Base-by-base conservation (phyloP, 1,140 invertebrate species). In the Drosophila biarmipes region DNA sequence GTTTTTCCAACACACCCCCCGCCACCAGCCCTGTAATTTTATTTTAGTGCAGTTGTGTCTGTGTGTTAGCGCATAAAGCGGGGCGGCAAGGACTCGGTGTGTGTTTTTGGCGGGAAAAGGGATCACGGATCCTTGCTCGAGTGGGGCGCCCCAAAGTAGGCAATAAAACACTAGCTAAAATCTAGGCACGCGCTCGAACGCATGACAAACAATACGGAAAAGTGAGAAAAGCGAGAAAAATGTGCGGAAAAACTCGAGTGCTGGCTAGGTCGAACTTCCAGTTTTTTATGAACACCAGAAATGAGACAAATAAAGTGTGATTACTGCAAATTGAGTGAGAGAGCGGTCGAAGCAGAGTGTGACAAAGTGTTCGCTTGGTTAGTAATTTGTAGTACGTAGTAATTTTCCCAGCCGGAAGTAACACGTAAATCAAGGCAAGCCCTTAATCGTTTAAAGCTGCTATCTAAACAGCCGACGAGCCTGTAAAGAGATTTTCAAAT, bases 121-220 rank as follows among this genome's bases (percentile, higher is more conserved):
- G n/a, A 15, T 15, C n/a, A 15, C 1, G 7, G 48, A 53, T 31
- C 66, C 62, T 48, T 46, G 49, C 17, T 35, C 34, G 69, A 63
- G 49, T 63, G 71, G 55, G 56, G 40, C 49, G 57, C 38, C 66
- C 64, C 49, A 89, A 89, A 87, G 84, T 87, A 87, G 82, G 84
- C 82, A 87, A 89, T 87, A 87, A 89, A 87, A 89, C 72, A 89
- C 82, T 84, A 89, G 71, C 78, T 71, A 34, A 86, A 87, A 87
- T 86, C 82, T 82, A 82, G 71, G 84, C 84, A 82, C 78, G 78
- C 78, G 73, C 55, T 75, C 78, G 64, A 67, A 71, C 49, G 49
- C 61, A 78, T 63, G 74, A 78, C 78, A 86, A 54, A 80, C 80
- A 68, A 80, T 71, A 59, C 58, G 35, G 34, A 40, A 67, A 67